phyloP scores from a whole-genome alignment of 64 coral and sea anemone species.

The Stylophora pistillata region DNA sequence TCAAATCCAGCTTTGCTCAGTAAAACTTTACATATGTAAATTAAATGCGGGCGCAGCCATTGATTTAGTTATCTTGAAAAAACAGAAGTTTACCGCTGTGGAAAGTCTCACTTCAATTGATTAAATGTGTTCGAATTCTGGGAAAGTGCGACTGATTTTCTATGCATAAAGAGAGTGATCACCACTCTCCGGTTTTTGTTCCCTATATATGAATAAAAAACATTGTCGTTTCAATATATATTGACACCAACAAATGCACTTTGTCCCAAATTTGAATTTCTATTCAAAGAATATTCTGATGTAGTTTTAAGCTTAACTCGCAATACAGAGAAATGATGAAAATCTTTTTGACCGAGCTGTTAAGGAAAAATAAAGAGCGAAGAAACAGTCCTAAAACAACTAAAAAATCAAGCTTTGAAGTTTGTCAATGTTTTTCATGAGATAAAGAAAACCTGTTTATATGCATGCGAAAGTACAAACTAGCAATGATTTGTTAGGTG shows the following conservation, averaged over 20 bases:
- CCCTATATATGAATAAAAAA: not conserved
- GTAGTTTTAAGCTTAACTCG: not conserved
- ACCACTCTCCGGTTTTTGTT: not conserved
- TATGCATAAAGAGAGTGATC: not conserved
- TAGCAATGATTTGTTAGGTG: not conserved
- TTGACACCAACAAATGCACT: not conserved
- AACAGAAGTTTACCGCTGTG: not conserved
- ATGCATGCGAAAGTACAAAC: not conserved
- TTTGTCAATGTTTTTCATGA: not conserved
- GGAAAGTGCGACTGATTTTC: not conserved
- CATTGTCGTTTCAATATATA: not conserved
- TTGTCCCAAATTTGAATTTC: slow-evolving; percentile 3
- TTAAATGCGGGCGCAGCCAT: not conserved
- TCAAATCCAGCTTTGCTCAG: not conserved
- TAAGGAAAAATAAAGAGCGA: not conserved
- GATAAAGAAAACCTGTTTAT: too few species aligned
- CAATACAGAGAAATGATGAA: not conserved
- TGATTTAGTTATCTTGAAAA: slow-evolving; percentile 32
- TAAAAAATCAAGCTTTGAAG: not conserved
- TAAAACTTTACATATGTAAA: slow-evolving; percentile 8
- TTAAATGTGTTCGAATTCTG: not conserved
- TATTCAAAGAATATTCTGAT: not conserved
- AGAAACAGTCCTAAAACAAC: not conserved
- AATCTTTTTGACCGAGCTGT: not conserved
- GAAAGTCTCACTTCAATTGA: slow-evolving; percentile 5